A percentile compares a stretch with the other conserved stretches of the same genome.
Conservation (phyloP, 2,797 vertebrate species). For the Lophius americanus region DNA sequence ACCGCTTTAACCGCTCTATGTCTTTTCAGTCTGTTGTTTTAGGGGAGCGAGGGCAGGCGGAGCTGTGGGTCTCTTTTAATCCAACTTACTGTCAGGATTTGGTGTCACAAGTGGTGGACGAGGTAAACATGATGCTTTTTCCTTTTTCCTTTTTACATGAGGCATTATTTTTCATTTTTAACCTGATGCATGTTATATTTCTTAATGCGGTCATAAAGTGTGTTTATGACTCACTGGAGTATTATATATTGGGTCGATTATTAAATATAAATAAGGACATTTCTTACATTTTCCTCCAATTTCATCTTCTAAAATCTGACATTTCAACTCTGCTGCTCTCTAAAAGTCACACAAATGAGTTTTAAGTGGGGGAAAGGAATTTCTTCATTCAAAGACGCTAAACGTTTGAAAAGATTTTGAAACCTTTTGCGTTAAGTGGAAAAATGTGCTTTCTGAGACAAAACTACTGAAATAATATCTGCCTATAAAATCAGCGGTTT, state of each 20-base stretch:
- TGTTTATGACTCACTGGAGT: not conserved
- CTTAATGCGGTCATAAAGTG: no score
- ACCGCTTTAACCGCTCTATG: not conserved
- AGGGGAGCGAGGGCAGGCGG: constrained; percentile 63
- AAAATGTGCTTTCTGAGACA: not conserved
- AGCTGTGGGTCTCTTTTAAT: constrained; percentile 85
- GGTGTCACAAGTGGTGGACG: constrained; percentile 72
- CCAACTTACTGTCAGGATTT: constrained; percentile 73
- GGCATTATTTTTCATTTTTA: not conserved
- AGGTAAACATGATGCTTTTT: constrained; percentile 44
- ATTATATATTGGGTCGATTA: not conserved
- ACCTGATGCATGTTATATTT: no score
- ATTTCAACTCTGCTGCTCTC: not conserved
- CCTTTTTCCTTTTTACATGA: not conserved
- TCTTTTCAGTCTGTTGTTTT: constrained; percentile 79
- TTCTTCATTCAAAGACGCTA: no score
- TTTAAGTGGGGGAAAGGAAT: not conserved
- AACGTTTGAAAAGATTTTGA: no score
- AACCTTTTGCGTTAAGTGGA: no score
- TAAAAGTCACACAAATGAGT: not conserved
- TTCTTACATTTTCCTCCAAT: not conserved
- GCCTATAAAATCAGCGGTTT: not conserved
- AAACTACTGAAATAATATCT: not conserved
- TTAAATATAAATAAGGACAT: not conserved
- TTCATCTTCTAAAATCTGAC: not conserved